Percentiles rank a stretch among this genome's conserved stretches.
phyloP scores from a whole-genome alignment of 1,140 invertebrate species.

The Drosophila asahinai region DNA sequence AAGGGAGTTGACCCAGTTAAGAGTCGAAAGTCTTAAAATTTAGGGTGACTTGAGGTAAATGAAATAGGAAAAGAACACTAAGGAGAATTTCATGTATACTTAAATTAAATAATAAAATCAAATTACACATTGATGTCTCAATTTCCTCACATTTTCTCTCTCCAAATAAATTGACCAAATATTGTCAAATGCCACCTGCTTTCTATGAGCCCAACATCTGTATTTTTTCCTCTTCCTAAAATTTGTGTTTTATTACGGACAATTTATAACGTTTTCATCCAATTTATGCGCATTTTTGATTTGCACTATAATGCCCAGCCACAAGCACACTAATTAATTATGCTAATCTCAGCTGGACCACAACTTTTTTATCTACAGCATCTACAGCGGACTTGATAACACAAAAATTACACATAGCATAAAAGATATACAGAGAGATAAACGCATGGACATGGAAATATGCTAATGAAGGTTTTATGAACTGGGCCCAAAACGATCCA shows the following conservation, averaged over 20 bases:
- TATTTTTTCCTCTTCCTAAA: conserved; percentile 33
- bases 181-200: conserved; percentile 69
- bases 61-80: neutral
- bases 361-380: conserved; percentile 67
- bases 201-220: conserved; percentile 23
- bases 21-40: conserved; percentile 5
- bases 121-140: neutral
- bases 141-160: neutral
- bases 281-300: conserved; percentile 82
- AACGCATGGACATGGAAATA: conserved; percentile 20
- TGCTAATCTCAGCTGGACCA: conserved; percentile 64
- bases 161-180: conserved; percentile 1
- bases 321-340: conserved; percentile 77
- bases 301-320: conserved; percentile 75
- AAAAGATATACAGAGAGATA: neutral
- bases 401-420: conserved; percentile 44
- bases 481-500: conserved; percentile 31
- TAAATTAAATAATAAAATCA: neutral
- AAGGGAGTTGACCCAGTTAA: conserved; percentile 34
- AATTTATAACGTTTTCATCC: conserved; percentile 75
- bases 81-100: no score
- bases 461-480: conserved; percentile 35
- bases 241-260: conserved; percentile 71
- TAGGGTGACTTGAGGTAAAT: neutral
- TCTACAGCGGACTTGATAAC: conserved; percentile 51